These are phyloP conservation scores for Orthonychiurus folsomi DNA, from an alignment of 2,888 invertebrate species.

Conservation along the genomic window DNA sequence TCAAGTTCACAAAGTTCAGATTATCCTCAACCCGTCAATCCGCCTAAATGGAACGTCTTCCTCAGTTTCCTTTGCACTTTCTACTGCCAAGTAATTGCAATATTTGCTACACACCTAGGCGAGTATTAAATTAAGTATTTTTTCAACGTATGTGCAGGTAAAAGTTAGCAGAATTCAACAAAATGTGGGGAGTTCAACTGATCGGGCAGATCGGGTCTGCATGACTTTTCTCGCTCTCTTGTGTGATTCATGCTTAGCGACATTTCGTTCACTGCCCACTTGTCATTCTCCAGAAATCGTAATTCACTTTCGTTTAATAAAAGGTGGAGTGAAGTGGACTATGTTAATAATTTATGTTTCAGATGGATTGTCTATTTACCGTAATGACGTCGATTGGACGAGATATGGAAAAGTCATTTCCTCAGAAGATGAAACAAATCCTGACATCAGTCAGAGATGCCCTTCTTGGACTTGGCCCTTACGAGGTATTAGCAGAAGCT, in stretches of 20 bases:
- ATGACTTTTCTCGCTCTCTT: conserved; percentile 69
- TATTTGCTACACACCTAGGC: too few species aligned
- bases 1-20: background rate
- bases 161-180: too few species aligned
- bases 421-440: conserved; percentile 68
- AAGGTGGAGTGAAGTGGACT: background rate
- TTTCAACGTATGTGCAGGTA: too few species aligned
- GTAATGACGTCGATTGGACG: conserved; percentile 79
- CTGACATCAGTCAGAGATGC: conserved; percentile 73
- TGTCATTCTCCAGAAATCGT: conserved; percentile 35
- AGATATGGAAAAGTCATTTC: conserved; percentile 72
- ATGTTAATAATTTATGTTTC: conserved; percentile 23
- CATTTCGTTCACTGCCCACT: conserved; percentile 55
- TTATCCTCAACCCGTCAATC: background rate
- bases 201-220: too few species aligned
- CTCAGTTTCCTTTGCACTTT: conserved; percentile 34
- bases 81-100: conserved; percentile 18
- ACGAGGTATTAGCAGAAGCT: conserved; percentile 41
- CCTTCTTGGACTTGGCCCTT: conserved; percentile 53
- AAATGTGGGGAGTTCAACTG: too few species aligned
- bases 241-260: conserved; percentile 81
- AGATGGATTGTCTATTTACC: conserved; percentile 83
- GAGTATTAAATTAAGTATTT: too few species aligned
- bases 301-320: conserved; percentile 14
- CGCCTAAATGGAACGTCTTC: conserved; percentile 28